Evolutionary conservation across 1,140 invertebrate genomes (phyloP).

Genomic region (Drosophila miranda): DNA sequence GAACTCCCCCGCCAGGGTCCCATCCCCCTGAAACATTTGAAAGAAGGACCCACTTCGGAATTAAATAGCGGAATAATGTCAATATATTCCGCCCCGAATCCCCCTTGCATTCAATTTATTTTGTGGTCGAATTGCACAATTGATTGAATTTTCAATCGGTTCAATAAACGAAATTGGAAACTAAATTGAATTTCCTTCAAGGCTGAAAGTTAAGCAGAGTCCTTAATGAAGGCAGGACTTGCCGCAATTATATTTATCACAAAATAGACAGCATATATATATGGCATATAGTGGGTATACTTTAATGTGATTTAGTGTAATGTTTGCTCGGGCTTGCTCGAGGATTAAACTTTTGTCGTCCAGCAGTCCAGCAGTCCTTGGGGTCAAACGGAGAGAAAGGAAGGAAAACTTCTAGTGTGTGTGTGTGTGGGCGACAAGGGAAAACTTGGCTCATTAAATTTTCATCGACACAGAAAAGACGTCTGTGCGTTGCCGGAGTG

Average conservation of each 20-base stretch:
- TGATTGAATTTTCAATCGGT: too few species aligned
- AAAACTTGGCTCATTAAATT: conserved; percentile 74
- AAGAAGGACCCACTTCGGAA: too few species aligned
- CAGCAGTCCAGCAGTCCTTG: conserved; percentile 12
- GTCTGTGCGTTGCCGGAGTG: conserved; percentile 8
- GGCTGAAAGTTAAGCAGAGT: too few species aligned
- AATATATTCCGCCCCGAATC: too few species aligned
- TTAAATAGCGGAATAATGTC: too few species aligned
- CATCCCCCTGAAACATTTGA: too few species aligned
- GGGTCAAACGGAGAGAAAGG: conserved; percentile 9
- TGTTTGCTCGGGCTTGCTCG: conserved; percentile 26
- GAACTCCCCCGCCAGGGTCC: too few species aligned
- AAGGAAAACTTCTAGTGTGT: conserved; percentile 29
- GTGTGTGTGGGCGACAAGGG: background rate
- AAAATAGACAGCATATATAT: conserved; percentile 12
- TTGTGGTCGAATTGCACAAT: too few species aligned
- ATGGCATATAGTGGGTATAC: too few species aligned
- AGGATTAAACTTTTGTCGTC: conserved; percentile 35
- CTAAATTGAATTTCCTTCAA: too few species aligned
- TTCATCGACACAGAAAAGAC: conserved; percentile 38
- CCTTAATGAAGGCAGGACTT: conserved; percentile 2
- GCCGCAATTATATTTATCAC: conserved; percentile 19
- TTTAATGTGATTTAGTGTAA: conserved; percentile 1
- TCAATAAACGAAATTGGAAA: too few species aligned
- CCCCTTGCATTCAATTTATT: too few species aligned